Evolutionary conservation across 2,797 vertebrate species (phyloP).

Genomic region (Phalloptychus januarius): DNA sequence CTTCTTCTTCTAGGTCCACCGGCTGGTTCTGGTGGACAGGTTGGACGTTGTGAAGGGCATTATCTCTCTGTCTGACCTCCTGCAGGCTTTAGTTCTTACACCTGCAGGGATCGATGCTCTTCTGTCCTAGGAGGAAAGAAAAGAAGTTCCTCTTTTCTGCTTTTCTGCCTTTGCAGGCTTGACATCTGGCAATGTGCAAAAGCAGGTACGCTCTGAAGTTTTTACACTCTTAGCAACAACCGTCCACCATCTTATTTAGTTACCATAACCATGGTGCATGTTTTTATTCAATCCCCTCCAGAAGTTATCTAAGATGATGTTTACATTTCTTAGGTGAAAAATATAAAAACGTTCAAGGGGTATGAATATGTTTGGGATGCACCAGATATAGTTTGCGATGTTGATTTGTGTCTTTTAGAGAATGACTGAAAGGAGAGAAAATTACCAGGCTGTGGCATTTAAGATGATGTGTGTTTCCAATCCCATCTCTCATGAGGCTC

Average conservation of each 20-base stretch:
- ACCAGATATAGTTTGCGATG: not conserved
- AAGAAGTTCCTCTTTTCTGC: slow-evolving; percentile 1
- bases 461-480: not conserved
- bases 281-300: too few relatives aligned
- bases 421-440: slow-evolving; percentile 5
- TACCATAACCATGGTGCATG: too few relatives aligned
- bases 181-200: slow-evolving; percentile 21
- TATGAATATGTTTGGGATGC: not conserved
- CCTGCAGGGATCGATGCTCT: slow-evolving; percentile 94
- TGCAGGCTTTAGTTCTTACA: slow-evolving; percentile 93
- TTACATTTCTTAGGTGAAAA: not conserved
- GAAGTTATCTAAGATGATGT: too few relatives aligned
- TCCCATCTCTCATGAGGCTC: not conserved
- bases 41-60: slow-evolving; percentile 86
- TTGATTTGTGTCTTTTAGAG: slow-evolving; percentile 51
- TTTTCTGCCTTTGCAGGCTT: slow-evolving; percentile 22
- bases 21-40: slow-evolving; percentile 93
- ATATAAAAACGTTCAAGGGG: not conserved
- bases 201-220: slow-evolving; percentile 41
- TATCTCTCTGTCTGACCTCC: slow-evolving; percentile 95
- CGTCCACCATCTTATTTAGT: not conserved
- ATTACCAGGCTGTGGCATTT: slow-evolving; percentile 18
- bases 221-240: not conserved
- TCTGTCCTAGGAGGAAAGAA: slow-evolving; percentile 78
- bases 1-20: slow-evolving; percentile 86